Conservation (phyloP, 2,888 invertebrate species). For the Escarpia spicata region DNA sequence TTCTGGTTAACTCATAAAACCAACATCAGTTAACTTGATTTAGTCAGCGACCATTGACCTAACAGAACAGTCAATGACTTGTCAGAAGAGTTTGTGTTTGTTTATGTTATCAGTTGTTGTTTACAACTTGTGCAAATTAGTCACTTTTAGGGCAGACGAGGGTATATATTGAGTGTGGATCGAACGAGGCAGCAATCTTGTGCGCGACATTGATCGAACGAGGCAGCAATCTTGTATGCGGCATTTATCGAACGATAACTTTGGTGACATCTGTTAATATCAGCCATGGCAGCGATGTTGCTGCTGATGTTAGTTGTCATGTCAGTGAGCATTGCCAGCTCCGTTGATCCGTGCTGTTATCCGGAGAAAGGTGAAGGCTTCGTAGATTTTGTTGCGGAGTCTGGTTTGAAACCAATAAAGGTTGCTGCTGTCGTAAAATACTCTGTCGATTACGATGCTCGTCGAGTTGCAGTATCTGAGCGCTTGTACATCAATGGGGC, state of each 20-base stretch:
- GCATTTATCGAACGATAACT: not conserved
- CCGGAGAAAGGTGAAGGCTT: not conserved
- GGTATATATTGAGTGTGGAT: not conserved
- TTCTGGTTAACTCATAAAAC: not conserved
- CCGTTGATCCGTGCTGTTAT: not conserved
- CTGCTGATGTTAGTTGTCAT: not conserved
- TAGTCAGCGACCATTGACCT: not conserved
- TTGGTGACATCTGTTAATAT: not conserved
- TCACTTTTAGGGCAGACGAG: not conserved
- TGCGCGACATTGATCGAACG: not conserved
- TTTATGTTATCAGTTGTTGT: not conserved
- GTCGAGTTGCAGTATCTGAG: not conserved
- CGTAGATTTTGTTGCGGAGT: not conserved
- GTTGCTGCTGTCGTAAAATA: not conserved
- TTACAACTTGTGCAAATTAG: not conserved
- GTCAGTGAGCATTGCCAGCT: not conserved
- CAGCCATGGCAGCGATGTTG: not conserved
- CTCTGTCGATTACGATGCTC: not conserved
- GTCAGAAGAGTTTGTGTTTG: not conserved
- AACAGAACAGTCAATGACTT: not conserved
- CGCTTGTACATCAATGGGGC: not conserved
- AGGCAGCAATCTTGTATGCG: not conserved
- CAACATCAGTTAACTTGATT: not conserved
- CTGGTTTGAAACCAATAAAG: not conserved
- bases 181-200: not conserved